A percentile compares a stretch with the other conserved stretches of the same genome.
These are phyloP conservation scores for Corydoras sp. DNA, from an alignment of 2,113 vertebrate genomes.

Conservation along the genomic window DNA sequence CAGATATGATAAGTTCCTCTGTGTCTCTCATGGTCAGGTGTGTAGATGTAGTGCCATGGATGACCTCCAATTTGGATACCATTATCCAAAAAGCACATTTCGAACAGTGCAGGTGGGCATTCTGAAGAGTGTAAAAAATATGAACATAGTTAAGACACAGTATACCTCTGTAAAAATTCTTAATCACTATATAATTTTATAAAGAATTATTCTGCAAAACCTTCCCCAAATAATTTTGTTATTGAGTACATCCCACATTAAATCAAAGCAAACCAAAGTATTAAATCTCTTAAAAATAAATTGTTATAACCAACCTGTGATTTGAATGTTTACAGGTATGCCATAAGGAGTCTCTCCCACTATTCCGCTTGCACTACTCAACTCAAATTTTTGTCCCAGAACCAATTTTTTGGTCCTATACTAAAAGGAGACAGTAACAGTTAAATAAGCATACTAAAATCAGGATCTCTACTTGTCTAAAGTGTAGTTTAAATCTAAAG, in stretches of 20 bases:
- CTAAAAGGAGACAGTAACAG: constrained; percentile 66
- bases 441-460: background rate
- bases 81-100: constrained; percentile 80
- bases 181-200: too few species aligned
- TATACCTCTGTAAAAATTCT: too few species aligned
- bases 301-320: constrained; percentile 72
- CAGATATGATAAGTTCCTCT: constrained; percentile 86
- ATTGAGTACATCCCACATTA: too few species aligned
- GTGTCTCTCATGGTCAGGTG: constrained; percentile 82
- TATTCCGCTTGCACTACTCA: constrained; percentile 70
- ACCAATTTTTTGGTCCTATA: constrained; percentile 74
- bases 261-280: background rate
- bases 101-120: constrained; percentile 80
- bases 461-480: too few species aligned
- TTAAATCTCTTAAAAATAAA: background rate
- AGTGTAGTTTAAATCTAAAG: too few species aligned
- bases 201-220: too few species aligned
- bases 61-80: constrained; percentile 90
- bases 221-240: too few species aligned
- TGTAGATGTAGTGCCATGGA: constrained; percentile 96
- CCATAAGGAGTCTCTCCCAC: constrained; percentile 87
- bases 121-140: constrained; percentile 61
- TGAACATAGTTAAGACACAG: too few species aligned
- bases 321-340: constrained; percentile 89
- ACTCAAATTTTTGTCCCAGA: constrained; percentile 78